Evolutionary conservation across 2,113 vertebrate genomes (phyloP).

Genomic region (Brienomyrus brachyistius): DNA sequence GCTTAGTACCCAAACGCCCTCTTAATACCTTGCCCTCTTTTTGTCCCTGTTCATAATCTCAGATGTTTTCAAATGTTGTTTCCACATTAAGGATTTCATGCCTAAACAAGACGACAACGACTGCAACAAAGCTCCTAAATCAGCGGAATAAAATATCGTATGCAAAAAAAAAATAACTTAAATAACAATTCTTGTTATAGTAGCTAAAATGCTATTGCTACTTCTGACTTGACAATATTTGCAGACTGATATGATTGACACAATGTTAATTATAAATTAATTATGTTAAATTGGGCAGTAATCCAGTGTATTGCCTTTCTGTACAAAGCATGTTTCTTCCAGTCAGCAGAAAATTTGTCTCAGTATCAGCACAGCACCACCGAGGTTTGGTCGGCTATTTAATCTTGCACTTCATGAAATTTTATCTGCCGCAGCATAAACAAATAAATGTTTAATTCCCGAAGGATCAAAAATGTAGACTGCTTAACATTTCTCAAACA

Average conservation of each 20-base stretch:
- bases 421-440: not conserved
- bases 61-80: not conserved
- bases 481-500: not conserved
- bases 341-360: not conserved
- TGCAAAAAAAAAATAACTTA: not conserved
- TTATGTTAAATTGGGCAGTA: not conserved
- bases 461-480: not conserved
- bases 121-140: not conserved
- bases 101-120: not conserved
- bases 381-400: not conserved
- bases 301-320: not conserved
- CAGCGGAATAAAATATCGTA: not conserved
- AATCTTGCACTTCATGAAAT: not conserved
- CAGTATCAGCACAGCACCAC: not conserved
- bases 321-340: not conserved
- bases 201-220: not conserved
- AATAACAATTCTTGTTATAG: not conserved
- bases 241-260: not conserved
- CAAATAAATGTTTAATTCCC: not conserved
- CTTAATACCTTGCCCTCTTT: not conserved
- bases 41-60: not conserved
- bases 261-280: not conserved
- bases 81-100: not conserved
- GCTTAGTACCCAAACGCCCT: not conserved
- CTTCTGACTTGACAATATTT: not conserved